These are phyloP conservation scores for Paedocypris sp. DNA, from an alignment of 2,113 vertebrate species.

Conservation along the genomic window DNA sequence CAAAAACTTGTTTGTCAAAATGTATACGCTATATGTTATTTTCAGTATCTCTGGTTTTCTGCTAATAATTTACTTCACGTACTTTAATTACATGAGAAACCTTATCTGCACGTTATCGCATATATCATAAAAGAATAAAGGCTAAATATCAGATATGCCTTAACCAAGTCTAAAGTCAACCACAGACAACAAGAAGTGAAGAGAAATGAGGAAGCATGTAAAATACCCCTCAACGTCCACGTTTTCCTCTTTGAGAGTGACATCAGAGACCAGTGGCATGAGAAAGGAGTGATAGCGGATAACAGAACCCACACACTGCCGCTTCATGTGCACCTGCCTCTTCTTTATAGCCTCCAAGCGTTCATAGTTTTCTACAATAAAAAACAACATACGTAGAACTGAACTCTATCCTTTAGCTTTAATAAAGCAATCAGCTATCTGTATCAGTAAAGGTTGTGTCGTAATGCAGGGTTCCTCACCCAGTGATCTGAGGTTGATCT, in stretches of 20 bases:
- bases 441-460: neutral
- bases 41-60: too few species aligned
- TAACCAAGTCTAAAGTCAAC: neutral
- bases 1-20: too few species aligned
- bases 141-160: neutral
- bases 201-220: neutral
- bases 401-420: neutral
- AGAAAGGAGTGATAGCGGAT: constrained; percentile 84
- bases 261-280: constrained; percentile 77
- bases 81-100: too few species aligned
- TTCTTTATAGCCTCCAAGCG: constrained; percentile 90
- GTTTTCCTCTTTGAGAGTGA: constrained; percentile 75
- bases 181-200: neutral
- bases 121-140: too few species aligned
- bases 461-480: constrained; percentile 63
- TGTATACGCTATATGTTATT: too few species aligned
- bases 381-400: neutral
- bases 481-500: constrained; percentile 84
- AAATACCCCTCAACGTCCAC: constrained; percentile 86
- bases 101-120: neutral
- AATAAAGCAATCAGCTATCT: neutral
- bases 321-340: constrained; percentile 89
- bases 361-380: constrained; percentile 80
- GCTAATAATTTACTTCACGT: too few species aligned
- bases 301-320: constrained; percentile 75